A percentile compares a stretch with the other conserved stretches of the same genome.
These are phyloP conservation scores for Salmo trutta DNA, from an alignment of 2,797 vertebrate genomes.

Conservation along the genomic window DNA sequence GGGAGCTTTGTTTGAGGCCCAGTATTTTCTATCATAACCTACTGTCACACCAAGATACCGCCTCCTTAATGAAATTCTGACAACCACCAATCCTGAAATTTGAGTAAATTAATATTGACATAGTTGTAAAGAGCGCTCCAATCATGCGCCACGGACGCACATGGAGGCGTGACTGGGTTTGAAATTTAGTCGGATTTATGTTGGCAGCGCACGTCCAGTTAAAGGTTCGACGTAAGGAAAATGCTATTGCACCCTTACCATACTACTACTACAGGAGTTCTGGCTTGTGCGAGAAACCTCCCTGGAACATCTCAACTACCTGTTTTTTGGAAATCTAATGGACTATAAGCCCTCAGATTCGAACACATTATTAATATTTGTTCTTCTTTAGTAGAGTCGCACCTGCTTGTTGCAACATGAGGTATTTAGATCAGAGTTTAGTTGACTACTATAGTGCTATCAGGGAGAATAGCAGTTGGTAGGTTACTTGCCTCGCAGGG, in stretches of 20 bases:
- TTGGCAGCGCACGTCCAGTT: background rate
- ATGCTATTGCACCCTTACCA: background rate
- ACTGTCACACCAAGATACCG: too few species aligned
- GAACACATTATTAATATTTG: background rate
- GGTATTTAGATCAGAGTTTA: constrained; percentile 1
- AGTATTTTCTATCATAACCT: too few species aligned
- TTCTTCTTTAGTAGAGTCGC: background rate
- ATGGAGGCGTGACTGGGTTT: constrained; percentile 61
- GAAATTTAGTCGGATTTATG: constrained; percentile 62
- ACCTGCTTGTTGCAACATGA: background rate
- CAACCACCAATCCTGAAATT: constrained; percentile 3
- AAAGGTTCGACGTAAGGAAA: background rate
- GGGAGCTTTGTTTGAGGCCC: too few species aligned
- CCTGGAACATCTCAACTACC: background rate
- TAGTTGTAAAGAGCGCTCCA: constrained; percentile 66
- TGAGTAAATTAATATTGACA: constrained; percentile 40
- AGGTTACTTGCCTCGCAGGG: background rate
- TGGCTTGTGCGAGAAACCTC: background rate
- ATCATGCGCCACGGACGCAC: constrained; percentile 63
- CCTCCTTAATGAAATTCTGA: too few species aligned
- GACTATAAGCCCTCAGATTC: background rate
- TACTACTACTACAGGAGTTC: background rate
- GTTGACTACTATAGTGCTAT: background rate
- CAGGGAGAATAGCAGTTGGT: background rate
- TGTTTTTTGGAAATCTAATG: background rate